Base-by-base conservation (phyloP, 1,140 invertebrate genomes). In the Drosophila pachea region DNA sequence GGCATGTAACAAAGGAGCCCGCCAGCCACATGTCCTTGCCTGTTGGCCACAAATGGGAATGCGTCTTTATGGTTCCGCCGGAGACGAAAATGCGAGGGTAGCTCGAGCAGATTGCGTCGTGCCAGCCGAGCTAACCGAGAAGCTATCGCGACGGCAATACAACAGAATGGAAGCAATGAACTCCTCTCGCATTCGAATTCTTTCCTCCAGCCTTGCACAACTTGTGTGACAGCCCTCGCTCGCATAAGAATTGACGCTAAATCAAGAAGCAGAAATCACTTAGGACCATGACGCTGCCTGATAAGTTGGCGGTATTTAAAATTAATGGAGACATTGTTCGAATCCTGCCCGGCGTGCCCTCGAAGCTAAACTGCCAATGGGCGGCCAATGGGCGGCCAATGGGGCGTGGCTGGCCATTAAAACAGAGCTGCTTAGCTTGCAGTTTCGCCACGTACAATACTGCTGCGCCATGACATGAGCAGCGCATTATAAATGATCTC, bases 301-400 rank as follows among this genome's bases (percentile, higher is more conserved):
- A 84, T 84, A 84, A 71, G 76, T 86, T 84, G 81, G 66, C 62
- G 76, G 76, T 79, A 84, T 78, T 76, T 35, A 86, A 83, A 83
- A 84, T 83, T 83, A 83, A 83, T 83, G 79, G 81, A 83, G 73
- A 69, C 60, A 69, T 59, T 73, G 59, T 50, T 55, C 49, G 48
- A 40, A n/a, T n/a, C n/a, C n/a, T n/a, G n/a, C n/a, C n/a, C n/a
- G n/a, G n/a, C n/a, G n/a, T n/a, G 35, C 49, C 47, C 43, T 52
- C 35, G 40, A 35, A 59, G 65, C 45, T 42, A 58, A 54, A 38
- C 33, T 40, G n/a, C 40, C 8, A 12, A 11, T 4, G 11, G 12
- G 38, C 9, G 38, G 0, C n/a, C n/a, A n/a, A n/a, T n/a, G 12
- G 38, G 40, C 40, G 40, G 12, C 40, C 12, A 6, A 16, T 16